phyloP scores from a whole-genome alignment of 2,797 vertebrate species.

The Hephaestus fuliginosus region DNA sequence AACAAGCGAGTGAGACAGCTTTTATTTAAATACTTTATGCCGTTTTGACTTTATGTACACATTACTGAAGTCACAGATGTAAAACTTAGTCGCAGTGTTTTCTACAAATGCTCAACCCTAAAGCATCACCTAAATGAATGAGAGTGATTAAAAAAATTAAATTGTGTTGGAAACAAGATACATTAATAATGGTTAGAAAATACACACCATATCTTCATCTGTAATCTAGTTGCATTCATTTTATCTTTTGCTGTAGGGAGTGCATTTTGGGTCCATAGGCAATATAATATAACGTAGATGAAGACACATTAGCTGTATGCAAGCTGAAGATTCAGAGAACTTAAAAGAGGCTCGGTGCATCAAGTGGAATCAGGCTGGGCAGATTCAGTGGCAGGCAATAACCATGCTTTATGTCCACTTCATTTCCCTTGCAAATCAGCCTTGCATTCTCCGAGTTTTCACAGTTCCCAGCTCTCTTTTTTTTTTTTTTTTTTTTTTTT shows the following conservation, averaged over 20 bases:
- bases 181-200: not conserved
- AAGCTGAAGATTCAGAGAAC: conserved; percentile 16
- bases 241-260: not conserved
- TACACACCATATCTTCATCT: not conserved
- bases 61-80: not conserved
- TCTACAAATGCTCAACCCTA: not conserved
- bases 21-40: not conserved
- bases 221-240: not conserved
- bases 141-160: not conserved
- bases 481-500: conserved; percentile 53
- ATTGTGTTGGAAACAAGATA: not conserved
- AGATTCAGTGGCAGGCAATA: conserved; percentile 66
- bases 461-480: conserved; percentile 71
- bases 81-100: not conserved
- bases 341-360: conserved; percentile 55
- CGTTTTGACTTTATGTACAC: not conserved
- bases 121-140: not conserved
- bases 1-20: conserved; percentile 32
- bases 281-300: not conserved
- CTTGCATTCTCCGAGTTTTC: conserved; percentile 76
- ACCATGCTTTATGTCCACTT: conserved; percentile 78
- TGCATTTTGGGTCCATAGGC: not conserved
- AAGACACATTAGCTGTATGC: not conserved
- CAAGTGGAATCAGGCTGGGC: conserved; percentile 57
- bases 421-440: conserved; percentile 89